Evolutionary conservation across 1,140 invertebrate genomes (phyloP), one percentile per base, ranked within the genome.

Genomic region (Dendroctonus ponderosae): DNA sequence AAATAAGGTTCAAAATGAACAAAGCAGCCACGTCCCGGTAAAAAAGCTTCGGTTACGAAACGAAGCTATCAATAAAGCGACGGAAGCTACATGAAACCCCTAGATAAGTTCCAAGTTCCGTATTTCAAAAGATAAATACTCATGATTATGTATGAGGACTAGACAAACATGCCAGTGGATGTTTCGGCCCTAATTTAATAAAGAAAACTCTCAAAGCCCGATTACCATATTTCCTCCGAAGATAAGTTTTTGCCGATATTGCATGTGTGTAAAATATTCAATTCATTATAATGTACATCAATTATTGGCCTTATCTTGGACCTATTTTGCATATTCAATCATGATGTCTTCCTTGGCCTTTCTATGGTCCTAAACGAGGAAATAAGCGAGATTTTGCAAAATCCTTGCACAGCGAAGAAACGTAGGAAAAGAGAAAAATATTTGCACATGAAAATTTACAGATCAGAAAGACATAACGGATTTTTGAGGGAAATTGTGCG

Each of bases 101-200:
- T 9, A 46, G 8, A 46, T 46, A 46, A 1, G 43, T 46, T 12
- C 43, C 43, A 9, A 9, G 8, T 46, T 12, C n/a, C n/a, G n/a
- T 12, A 9, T 46, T 46, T 12, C 8, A 46, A 46, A 12, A 8
- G 8, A 12, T n/a, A 15, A 12, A 15, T 51, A 15, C 49, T 51
- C 49, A 51, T 51, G 49, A 51, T 51, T 51, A 51, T 51, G 49
- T 51, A 51, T 51, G 49, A 51, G 15, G 49, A 15, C 14, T 51
- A 46, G 43, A 46, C n/a, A 46, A 46, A 46, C 43, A 46, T 46
- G 43, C 43, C 4, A 46, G 43, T 46, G 2, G 43, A 46, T 12
- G 43, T 51, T 51, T 11, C 11, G 49, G 14, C 14, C 9, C 3
- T 15, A 51, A 51, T 51, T 51, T 51, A 9, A 51, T 51, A 51